Evolutionary conservation across 1,140 invertebrate species (phyloP), one percentile per base, ranked within the genome.

Genomic region (Parasteatoda tepidariorum): DNA sequence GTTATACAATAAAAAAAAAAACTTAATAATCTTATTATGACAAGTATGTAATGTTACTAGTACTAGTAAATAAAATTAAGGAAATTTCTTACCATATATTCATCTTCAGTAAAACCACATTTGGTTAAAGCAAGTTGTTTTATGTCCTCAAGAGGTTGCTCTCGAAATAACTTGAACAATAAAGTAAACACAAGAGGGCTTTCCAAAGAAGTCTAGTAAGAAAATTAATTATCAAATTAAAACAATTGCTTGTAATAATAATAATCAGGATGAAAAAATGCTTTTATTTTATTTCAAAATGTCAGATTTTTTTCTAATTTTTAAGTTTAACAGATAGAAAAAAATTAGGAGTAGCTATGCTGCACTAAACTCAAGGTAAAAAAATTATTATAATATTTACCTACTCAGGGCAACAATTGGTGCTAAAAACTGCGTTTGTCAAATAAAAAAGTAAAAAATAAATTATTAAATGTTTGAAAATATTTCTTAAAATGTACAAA

Each of bases 101-200:
- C 95, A 88, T 97, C 94, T 87, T 95, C 93, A 28, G 91, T 91
- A 62, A 96, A 89, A 33, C 90, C 92, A 85, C 90, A 90, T 71
- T 92, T 89, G 18, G 89, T 86, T 26, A 93, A 79, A 3, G 93
- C 93, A 73, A 92, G 88, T 67, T 90, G 88, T 87, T 93, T 94
- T 0, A 98, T 89, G 67, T 94, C 91, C 22, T 92, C 90, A 2
- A 95, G 87, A 31, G 92, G 88, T 89, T 97, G 93, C 3, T 89
- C 88, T 34, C 93, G 88, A 88, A 97, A 96, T n/a, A 98, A 90
- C 87, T 94, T 94, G 87, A 95, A 94, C 28, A 98, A 88, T 38
- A 98, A 88, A 11, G 93, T 92, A 89, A 96, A 96, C 76, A 98
- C 93, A 22, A 93, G 90, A 3, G 96, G 96, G 33, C 95, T 95